These are phyloP conservation scores for Machimus atricapillus DNA, from an alignment of 2,888 invertebrate genomes.

Conservation along the genomic window DNA sequence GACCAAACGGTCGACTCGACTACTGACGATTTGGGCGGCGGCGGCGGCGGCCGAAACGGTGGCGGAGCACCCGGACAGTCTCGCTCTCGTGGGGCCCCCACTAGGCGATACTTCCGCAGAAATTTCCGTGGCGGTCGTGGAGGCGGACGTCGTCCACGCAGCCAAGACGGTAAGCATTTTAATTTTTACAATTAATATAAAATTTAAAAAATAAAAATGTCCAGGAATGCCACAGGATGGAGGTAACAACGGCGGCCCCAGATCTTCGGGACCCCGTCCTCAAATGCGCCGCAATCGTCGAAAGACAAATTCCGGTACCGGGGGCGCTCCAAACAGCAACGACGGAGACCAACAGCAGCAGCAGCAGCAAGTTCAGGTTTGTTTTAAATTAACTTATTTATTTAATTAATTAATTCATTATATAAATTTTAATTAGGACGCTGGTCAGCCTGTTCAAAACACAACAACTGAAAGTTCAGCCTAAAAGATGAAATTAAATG, in stretches of 20 bases:
- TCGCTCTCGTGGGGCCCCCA: slow-evolving; percentile 65
- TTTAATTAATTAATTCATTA: too few relatives aligned
- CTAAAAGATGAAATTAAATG: slow-evolving; percentile 51
- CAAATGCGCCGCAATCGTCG: slow-evolving; percentile 58
- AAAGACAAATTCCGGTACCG: slow-evolving; percentile 54
- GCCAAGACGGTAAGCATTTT: slow-evolving; percentile 53
- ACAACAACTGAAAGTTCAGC: slow-evolving; percentile 63
- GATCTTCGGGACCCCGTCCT: slow-evolving; percentile 63
- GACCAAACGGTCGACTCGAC: slow-evolving; percentile 43
- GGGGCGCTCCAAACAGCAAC: slow-evolving; percentile 54
- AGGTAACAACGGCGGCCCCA: slow-evolving; percentile 57
- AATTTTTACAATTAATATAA: not conserved
- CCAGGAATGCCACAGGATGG: slow-evolving; percentile 54
- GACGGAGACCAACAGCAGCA: slow-evolving; percentile 59
- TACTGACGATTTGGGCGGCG: slow-evolving; percentile 56
- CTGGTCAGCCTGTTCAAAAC: slow-evolving; percentile 62
- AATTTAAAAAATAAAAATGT: not conserved
- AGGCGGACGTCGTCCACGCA: slow-evolving; percentile 52
- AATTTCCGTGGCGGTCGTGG: slow-evolving; percentile 67
- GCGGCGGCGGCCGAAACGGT: slow-evolving; percentile 50
- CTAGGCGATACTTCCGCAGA: slow-evolving; percentile 75
- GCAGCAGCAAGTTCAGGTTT: slow-evolving; percentile 54
- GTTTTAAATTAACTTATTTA: not conserved
- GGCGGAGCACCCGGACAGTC: slow-evolving; percentile 66
- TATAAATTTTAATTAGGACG: too few relatives aligned